Conservation (phyloP, 2,797 vertebrate genomes). For the Natrix natrix region DNA sequence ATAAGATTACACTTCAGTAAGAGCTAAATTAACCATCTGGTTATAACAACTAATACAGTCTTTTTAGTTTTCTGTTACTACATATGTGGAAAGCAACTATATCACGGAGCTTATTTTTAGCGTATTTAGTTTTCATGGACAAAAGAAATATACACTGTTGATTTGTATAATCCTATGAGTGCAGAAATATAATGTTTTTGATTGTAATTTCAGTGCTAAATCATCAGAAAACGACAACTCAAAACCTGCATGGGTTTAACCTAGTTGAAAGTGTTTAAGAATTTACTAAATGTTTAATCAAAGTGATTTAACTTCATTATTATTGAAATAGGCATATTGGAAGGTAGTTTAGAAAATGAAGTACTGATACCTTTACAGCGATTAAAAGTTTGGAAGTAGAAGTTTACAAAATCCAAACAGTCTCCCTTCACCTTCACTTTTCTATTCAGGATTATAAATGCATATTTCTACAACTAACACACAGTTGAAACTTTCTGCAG, state of each 20-base stretch:
- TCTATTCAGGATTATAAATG: neutral
- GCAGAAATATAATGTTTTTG: neutral
- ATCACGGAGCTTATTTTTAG: neutral
- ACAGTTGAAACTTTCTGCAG: neutral
- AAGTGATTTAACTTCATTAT: neutral
- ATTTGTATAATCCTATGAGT: neutral
- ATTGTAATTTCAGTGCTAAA: neutral
- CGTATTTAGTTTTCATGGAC: neutral
- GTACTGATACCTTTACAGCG: neutral
- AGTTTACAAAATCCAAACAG: neutral
- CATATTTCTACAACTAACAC: neutral
- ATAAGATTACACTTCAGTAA: neutral
- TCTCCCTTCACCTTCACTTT: neutral
- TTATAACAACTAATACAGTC: neutral
- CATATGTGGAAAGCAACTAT: neutral
- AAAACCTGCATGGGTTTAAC: neutral
- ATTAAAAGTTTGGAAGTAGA: neutral
- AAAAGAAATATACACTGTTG: neutral
- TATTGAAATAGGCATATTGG: neutral
- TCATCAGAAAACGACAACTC: neutral
- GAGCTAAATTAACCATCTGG: neutral
- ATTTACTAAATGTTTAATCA: neutral
- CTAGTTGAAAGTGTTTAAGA: neutral
- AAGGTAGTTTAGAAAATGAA: neutral
- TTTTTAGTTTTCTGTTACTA: neutral